These are phyloP conservation scores for Porites rus DNA, from an alignment of 92 coral and sea anemone species.

Conservation along the genomic window DNA sequence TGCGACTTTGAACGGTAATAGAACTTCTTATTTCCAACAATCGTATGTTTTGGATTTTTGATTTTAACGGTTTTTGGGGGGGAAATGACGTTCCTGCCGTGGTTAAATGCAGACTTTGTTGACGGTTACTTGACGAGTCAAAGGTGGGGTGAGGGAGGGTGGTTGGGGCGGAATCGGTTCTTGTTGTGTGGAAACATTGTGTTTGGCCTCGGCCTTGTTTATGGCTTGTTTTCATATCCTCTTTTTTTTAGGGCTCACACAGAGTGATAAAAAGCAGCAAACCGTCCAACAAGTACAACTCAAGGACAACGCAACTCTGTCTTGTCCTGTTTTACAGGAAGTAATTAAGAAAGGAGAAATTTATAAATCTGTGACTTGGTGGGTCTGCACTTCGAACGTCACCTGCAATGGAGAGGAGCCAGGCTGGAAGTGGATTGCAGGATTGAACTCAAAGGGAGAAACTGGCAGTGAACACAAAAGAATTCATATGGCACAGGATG, in stretches of 20 bases:
- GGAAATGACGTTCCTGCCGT: too few species aligned
- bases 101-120: too few species aligned
- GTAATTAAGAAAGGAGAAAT: neutral
- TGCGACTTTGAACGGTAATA: too few species aligned
- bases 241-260: neutral
- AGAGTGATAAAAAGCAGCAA: neutral
- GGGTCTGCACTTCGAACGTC: neutral
- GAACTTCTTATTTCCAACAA: too few species aligned
- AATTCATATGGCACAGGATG: neutral
- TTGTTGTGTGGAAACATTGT: too few species aligned
- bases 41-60: too few species aligned
- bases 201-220: too few species aligned
- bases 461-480: neutral
- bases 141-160: too few species aligned
- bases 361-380: neutral
- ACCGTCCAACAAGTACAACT: neutral
- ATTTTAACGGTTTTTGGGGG: too few species aligned
- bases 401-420: neutral
- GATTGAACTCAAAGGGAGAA: neutral
- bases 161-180: too few species aligned
- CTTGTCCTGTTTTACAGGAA: neutral
- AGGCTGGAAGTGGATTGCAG: neutral
- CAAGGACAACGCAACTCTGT: neutral
- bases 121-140: too few species aligned
- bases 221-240: too few species aligned